Evolutionary conservation across 2,888 invertebrate genomes (phyloP), one percentile per base, ranked within the genome.

Genomic region (Brachyptera putata): DNA sequence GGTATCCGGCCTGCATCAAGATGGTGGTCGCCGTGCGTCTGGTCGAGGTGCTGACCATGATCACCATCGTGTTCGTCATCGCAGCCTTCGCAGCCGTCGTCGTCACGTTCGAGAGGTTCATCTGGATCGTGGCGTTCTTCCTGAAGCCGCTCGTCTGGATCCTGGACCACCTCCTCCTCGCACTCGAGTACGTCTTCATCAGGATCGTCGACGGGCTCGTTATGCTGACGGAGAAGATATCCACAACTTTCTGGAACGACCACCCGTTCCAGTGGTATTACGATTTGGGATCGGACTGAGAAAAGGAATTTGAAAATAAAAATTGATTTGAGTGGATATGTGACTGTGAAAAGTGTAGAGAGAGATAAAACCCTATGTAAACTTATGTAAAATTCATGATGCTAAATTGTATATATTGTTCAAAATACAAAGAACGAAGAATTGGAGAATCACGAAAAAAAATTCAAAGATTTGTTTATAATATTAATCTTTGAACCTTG

Each of bases 1-100:
- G 39, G 39, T 39, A 25, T n/a, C n/a, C n/a, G n/a, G n/a, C n/a
- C n/a, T n/a, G n/a, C n/a, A n/a, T n/a, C n/a, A 56, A 56, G 56
- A 62, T 62, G 62, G 53, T 30, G 9, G 62, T 57, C 21, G 62
- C 62, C 9, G 62, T 62, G 59, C 41, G 60, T 1, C n/a, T 62
- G 41, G 49, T 60, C 43, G 62, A 62, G 18, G 34, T 62, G 43
- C 14, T 60, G 21, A 50, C 56, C 1, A 53, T 60, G 56, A 48
- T 57, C 57, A 57, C 49, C 0, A 11, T 62, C 41, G 21, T 59
- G 14, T 50, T 25, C 11, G 43, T 60, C 26, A 22, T 62, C 13
- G 21, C 50, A 1, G 37, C 43, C 24, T 34, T 50, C 4, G 62
- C 50, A 1, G 39, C 56, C 26, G 26, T 62, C 16, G 43, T 62